Conservation (phyloP, 2,888 invertebrate genomes). For the Troides aeacus region DNA sequence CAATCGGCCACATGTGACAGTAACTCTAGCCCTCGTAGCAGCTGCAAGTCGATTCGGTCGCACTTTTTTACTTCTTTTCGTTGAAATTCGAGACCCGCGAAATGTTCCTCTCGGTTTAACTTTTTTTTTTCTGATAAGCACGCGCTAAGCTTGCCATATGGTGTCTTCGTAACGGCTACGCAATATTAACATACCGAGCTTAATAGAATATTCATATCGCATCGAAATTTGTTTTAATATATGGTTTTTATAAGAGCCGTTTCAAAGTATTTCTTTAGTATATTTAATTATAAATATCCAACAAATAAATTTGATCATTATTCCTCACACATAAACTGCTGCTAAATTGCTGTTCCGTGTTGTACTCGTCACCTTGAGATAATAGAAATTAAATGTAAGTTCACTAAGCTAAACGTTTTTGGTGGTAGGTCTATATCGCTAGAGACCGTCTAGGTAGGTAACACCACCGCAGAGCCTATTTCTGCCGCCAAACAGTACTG, state of each 20-base stretch:
- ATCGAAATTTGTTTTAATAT: background rate
- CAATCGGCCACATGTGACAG: slow-evolving; percentile 53
- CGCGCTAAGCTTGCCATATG: slow-evolving; percentile 74
- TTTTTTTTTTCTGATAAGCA: slow-evolving; percentile 51
- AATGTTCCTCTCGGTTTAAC: slow-evolving; percentile 47
- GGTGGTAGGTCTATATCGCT: too few relatives aligned
- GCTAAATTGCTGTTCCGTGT: too few relatives aligned
- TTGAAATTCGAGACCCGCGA: slow-evolving; percentile 70
- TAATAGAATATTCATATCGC: slow-evolving; percentile 1
- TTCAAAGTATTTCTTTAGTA: background rate
- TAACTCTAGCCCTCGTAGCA: slow-evolving; percentile 69
- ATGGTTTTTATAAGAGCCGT: background rate
- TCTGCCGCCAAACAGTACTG: too few relatives aligned
- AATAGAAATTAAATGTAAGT: too few relatives aligned
- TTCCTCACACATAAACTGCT: too few relatives aligned
- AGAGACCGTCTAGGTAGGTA: too few relatives aligned
- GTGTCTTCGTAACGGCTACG: slow-evolving; percentile 30
- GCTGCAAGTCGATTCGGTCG: slow-evolving; percentile 55
- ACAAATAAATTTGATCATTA: background rate
- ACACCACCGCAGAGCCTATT: too few relatives aligned
- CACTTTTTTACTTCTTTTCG: slow-evolving; percentile 57
- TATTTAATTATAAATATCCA: background rate
- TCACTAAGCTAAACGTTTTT: too few relatives aligned
- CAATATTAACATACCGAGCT: background rate
- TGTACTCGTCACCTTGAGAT: too few relatives aligned